Evolutionary conservation across 2,797 vertebrate genomes (phyloP).

Genomic region (Clarias laeviceps): DNA sequence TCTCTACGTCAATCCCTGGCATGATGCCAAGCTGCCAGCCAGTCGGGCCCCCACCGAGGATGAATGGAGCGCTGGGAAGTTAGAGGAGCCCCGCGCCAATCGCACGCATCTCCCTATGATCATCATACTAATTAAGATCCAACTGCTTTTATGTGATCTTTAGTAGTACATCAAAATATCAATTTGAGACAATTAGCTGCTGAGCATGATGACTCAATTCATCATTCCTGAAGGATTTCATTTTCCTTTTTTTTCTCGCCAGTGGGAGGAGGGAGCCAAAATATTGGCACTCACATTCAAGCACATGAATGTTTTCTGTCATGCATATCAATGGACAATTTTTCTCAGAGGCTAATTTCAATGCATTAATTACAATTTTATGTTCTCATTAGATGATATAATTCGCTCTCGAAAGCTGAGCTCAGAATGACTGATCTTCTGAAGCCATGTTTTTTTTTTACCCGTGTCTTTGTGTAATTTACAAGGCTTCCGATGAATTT

Average conservation of each 20-base stretch:
- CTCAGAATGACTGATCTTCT: slow-evolving; percentile 56
- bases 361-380: slow-evolving; percentile 67
- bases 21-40: slow-evolving; percentile 82
- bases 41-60: slow-evolving; percentile 72
- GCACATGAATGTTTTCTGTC: slow-evolving; percentile 60
- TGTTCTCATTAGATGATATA: slow-evolving; percentile 62
- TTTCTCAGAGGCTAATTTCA: slow-evolving; percentile 68
- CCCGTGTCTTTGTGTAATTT: slow-evolving; percentile 54
- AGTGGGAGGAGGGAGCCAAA: slow-evolving; percentile 57
- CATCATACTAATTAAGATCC: slow-evolving; percentile 72
- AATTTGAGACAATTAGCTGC: slow-evolving; percentile 75
- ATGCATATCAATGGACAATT: slow-evolving; percentile 69
- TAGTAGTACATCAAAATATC: slow-evolving; percentile 74
- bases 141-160: slow-evolving; percentile 70
- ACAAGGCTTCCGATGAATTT: slow-evolving; percentile 52
- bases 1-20: slow-evolving; percentile 84
- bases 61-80: slow-evolving; percentile 81
- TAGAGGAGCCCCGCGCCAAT: slow-evolving; percentile 68
- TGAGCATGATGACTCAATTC: slow-evolving; percentile 63
- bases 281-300: slow-evolving; percentile 68
- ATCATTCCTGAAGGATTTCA: slow-evolving; percentile 66
- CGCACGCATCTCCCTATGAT: slow-evolving; percentile 71
- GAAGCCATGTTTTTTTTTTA: slow-evolving; percentile 43
- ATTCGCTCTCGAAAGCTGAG: slow-evolving; percentile 52
- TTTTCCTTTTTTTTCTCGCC: slow-evolving; percentile 27